phyloP scores from a whole-genome alignment of 2,113 vertebrate species.

The Brachyhypopomus gauderio region DNA sequence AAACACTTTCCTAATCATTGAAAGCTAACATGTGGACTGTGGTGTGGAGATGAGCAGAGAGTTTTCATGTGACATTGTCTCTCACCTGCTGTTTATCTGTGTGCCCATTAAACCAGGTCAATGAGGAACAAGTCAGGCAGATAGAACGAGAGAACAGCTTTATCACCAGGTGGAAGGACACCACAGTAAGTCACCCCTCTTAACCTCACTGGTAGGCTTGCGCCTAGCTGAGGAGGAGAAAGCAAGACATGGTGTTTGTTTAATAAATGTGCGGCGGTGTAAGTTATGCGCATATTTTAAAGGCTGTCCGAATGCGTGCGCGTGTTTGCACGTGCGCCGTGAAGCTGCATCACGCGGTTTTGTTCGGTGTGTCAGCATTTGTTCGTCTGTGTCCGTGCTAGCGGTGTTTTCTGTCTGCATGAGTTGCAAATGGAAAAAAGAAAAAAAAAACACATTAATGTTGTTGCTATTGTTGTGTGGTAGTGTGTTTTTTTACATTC shows the following conservation, averaged over 20 bases:
- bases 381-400: constrained; percentile 28
- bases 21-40: constrained; percentile 3
- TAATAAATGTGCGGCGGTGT: no score
- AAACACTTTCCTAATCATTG: neutral
- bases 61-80: constrained; percentile 21
- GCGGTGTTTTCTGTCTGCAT: constrained; percentile 42
- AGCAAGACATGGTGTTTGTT: neutral
- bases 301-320: constrained; percentile 5
- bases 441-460: no score
- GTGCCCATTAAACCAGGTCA: constrained; percentile 78
- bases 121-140: constrained; percentile 92
- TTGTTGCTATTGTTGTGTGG: no score
- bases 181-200: constrained; percentile 77
- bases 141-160: constrained; percentile 96
- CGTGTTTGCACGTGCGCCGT: neutral
- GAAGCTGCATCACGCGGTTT: neutral
- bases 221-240: constrained; percentile 21
- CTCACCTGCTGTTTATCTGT: constrained; percentile 48
- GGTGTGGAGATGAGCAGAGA: constrained; percentile 6
- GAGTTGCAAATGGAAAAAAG: neutral
- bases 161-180: constrained; percentile 94
- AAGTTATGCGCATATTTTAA: neutral
- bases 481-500: neutral
- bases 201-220: constrained; percentile 19
- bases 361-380: constrained; percentile 35